Evolutionary conservation across 2,113 vertebrate genomes (phyloP), one percentile per base, ranked within the genome.

Genomic region (Pyrgilauda ruficollis): DNA sequence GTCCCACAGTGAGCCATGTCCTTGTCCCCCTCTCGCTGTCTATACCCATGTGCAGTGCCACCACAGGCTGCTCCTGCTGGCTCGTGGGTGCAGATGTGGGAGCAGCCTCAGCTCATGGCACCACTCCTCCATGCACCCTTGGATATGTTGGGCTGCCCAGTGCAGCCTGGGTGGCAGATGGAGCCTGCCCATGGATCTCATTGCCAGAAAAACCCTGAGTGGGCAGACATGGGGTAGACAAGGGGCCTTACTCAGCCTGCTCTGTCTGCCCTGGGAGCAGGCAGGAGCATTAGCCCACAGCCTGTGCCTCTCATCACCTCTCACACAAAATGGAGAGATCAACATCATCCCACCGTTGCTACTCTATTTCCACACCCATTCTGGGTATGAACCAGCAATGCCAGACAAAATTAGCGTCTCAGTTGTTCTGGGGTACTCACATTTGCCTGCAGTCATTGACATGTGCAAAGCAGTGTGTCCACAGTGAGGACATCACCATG

Each of bases 51-150:
- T 7, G 35, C n/a, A n/a, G 35, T 13, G 50, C 50, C 81, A 37
- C 35, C 2, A 3, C 35, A 53, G 74, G 43, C 37, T 84, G 73
- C 28, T 78, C 16, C 28, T 6, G 7, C 72, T 43, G n/a, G 30
- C 50, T 58, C n/a, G 13, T 0, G 0, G 50, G 70, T 53, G 50
- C 61, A 74, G 82, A 35, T 15, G 18, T 26, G 37, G n/a, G 15
- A 64, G 41, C 24, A 69, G 35, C 17, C 81, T 70, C 61, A 61
- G 72, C 44, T 59, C 28, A 26, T 4, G 6, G 49, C 37, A 27
- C 31, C 11, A 13, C n/a, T 44, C 37, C 58, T 76, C 46, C 2
- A 0, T 0, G 2, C 14, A 33, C n/a, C 21, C 69, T 63, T 0
- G 0, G 70, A 35, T 3, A 2, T 20, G 11, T 9, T 44, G 28